Evolutionary conservation across 2,113 vertebrate species (phyloP).

Genomic region (Alaudala cheleensis): DNA sequence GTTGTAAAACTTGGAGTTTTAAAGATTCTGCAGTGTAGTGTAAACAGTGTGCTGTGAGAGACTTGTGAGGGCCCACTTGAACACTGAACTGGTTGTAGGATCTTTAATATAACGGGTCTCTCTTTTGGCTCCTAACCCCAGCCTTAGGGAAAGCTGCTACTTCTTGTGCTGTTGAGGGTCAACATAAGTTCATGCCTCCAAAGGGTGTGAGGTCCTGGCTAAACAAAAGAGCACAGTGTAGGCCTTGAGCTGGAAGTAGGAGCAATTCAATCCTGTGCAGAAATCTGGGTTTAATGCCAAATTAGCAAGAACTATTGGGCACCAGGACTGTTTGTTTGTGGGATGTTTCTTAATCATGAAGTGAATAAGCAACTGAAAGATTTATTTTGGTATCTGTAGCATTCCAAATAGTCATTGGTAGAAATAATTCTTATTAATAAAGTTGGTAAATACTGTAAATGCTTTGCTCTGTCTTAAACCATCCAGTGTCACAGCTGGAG

Average conservation of each 20-base stretch:
- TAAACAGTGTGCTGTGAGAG: not conserved
- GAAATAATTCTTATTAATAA: not conserved
- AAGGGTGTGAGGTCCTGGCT: not conserved
- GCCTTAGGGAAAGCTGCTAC: not conserved
- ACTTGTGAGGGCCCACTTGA: not conserved
- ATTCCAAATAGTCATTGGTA: not conserved
- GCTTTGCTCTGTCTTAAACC: not conserved
- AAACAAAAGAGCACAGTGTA: constrained; percentile 18
- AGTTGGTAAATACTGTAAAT: not conserved
- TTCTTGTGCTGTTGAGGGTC: not conserved
- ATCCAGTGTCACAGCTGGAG: not conserved
- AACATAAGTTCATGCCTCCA: not conserved
- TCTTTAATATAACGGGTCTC: not conserved
- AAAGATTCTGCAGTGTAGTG: not conserved
- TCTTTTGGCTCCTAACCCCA: not conserved
- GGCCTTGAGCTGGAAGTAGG: not conserved
- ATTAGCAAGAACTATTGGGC: not conserved
- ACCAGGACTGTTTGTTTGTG: not conserved
- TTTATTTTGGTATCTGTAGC: not conserved
- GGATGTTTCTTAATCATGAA: not conserved
- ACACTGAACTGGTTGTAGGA: not conserved
- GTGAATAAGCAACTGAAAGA: not conserved
- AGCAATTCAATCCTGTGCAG: not conserved
- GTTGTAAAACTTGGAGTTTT: not conserved
- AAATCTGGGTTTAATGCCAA: not conserved